phyloP scores from a whole-genome alignment of 2,888 invertebrate species.

The Ellobium chinense region DNA sequence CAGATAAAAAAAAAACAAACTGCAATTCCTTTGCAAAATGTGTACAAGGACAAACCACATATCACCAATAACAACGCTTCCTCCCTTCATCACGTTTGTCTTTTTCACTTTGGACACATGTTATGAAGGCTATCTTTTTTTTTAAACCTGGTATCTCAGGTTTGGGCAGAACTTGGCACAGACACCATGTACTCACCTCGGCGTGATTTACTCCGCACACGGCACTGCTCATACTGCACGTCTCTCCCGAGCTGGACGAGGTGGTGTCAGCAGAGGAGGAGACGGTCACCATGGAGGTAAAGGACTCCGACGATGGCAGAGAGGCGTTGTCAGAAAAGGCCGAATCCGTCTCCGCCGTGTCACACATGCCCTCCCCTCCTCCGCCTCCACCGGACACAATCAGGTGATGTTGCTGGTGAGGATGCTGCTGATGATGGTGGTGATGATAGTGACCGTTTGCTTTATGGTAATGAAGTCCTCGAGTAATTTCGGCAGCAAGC shows the following conservation, averaged over 20 bases:
- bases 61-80: no score
- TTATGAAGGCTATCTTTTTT: no score
- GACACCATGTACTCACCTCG: slow-evolving; percentile 61
- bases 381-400: slow-evolving; percentile 9
- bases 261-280: slow-evolving; percentile 70
- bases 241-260: slow-evolving; percentile 63
- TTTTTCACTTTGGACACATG: no score
- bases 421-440: slow-evolving; percentile 36
- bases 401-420: slow-evolving; percentile 14
- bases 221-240: slow-evolving; percentile 61
- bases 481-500: slow-evolving; percentile 70
- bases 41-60: no score
- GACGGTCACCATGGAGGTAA: slow-evolving; percentile 84
- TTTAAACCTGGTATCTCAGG: no score
- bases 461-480: slow-evolving; percentile 62
- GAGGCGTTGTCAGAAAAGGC: slow-evolving; percentile 98
- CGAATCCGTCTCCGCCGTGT: slow-evolving; percentile 91
- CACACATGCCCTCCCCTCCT: background rate
- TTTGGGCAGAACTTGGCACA: no score
- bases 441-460: slow-evolving; percentile 41
- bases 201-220: slow-evolving; percentile 61
- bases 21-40: no score
- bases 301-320: slow-evolving; percentile 94
- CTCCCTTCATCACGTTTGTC: no score
- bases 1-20: no score